phyloP scores from a whole-genome alignment of 2,113 vertebrate genomes.

The Oostethus manadensis region DNA sequence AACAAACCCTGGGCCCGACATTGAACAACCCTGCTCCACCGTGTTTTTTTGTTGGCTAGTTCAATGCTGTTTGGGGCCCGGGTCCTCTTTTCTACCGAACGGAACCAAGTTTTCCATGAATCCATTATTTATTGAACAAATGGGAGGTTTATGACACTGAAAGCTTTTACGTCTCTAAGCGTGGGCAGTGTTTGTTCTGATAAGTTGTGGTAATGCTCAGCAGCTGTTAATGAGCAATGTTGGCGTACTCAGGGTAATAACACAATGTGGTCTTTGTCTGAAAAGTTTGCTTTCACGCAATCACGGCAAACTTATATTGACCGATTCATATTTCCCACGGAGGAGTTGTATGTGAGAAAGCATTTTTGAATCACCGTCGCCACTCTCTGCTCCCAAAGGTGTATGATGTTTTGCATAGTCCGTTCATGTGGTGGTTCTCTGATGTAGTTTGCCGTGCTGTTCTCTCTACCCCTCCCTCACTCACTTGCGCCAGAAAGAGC shows the following conservation, averaged over 20 bases:
- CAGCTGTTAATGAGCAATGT: slow-evolving; percentile 50
- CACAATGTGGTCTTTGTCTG: slow-evolving; percentile 48
- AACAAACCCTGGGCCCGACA: no score
- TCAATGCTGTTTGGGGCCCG: no score
- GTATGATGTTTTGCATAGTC: no score
- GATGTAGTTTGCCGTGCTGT: not conserved
- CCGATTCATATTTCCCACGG: not conserved
- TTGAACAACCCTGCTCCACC: no score
- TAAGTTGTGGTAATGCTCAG: slow-evolving; percentile 29
- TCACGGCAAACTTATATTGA: not conserved
- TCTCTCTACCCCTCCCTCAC: slow-evolving; percentile 11
- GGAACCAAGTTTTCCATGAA: no score
- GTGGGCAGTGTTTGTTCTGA: slow-evolving; percentile 43
- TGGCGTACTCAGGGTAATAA: slow-evolving; percentile 34
- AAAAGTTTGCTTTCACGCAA: slow-evolving; percentile 29
- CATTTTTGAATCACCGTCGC: not conserved
- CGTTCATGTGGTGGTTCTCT: no score
- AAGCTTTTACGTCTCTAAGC: slow-evolving; percentile 38
- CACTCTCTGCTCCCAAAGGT: not conserved
- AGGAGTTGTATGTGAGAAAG: not conserved
- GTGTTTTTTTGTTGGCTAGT: no score
- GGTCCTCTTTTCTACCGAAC: no score
- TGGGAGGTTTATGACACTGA: slow-evolving; percentile 14
- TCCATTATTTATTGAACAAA: no score
- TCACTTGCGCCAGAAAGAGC: not conserved